phyloP scores from a whole-genome alignment of 2,888 invertebrate genomes.

The Campoplex capitator region DNA sequence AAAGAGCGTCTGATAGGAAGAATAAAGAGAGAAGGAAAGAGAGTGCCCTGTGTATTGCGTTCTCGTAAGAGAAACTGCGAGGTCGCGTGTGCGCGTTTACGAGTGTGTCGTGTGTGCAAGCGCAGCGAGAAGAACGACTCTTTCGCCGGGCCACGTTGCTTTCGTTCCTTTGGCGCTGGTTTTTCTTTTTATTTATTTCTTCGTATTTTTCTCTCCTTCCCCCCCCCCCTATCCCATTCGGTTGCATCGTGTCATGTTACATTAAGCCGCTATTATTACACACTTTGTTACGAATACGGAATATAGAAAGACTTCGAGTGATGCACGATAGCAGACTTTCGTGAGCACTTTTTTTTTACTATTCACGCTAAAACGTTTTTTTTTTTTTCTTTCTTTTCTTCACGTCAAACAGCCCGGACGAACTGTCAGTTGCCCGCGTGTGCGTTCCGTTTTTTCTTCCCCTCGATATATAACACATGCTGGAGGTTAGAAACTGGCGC shows the following conservation, averaged over 20 bases:
- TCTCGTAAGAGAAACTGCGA: conserved; percentile 26
- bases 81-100: conserved; percentile 35
- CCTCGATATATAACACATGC: conserved; percentile 17
- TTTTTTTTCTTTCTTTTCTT: background rate
- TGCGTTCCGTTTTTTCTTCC: conserved; percentile 3
- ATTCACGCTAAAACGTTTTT: conserved; percentile 1
- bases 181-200: conserved; percentile 5
- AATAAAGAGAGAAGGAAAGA: conserved; percentile 66
- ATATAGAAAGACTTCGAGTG: conserved; percentile 7
- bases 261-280: background rate
- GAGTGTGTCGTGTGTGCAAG: conserved; percentile 17
- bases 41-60: background rate
- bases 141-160: conserved; percentile 32
- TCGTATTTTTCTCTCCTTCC: background rate
- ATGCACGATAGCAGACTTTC: background rate
- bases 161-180: conserved; percentile 8
- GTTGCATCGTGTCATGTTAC: background rate
- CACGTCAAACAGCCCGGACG: background rate
- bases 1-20: background rate
- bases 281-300: background rate
- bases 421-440: conserved; percentile 47
- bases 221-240: background rate
- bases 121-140: conserved; percentile 2
- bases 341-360: background rate
- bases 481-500: background rate